Base-by-base conservation (phyloP, 1,140 invertebrate species). In the Ladona fulva region DNA sequence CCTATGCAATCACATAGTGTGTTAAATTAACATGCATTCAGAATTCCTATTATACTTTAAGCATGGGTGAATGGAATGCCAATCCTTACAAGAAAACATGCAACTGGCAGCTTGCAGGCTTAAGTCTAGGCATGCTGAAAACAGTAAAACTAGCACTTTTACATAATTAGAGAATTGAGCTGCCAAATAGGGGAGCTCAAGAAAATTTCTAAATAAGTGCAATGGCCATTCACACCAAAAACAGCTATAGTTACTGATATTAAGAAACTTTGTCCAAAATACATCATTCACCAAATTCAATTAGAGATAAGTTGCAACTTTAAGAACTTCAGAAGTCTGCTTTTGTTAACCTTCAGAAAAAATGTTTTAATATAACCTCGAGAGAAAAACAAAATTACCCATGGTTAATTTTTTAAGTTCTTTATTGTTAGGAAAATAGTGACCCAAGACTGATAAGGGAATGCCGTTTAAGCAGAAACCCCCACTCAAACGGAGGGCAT, bases 341-440 rank as follows among this genome's bases (percentile, higher is more conserved):
- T 66, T 22, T 22, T 6, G 52, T 19, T 19, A 66, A 12, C 14
- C 14, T 66, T 66, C 52, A 66, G 14, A 66, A 66, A 3, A 22
- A 66, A 66, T 6, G 1, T 22, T 66, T 66, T 12, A 66, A 66
- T 5, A 66, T 12, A 66, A 37, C 29, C 29, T 5, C 29, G 29
- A 37, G 29, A 37, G n/a, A 66, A 66, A 66, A 66, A 66, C 52
- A 66, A 66, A 3, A 66, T 66, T 66, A 22, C 52, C 52, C 52
- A 66, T 19, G 14, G 52, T 66, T 66, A 66, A 66, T 16, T 66
- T 66, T 66, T 66, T 66, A 66, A 66, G 3, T 66, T 66, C 52
- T 66, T 66, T 66, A 66, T 66, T 66, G 52, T 66, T 66, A 66
- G 52, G 52, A 66, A 66, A 66, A 66, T 66, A 66, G 52, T 19